Evolutionary conservation across 2,113 vertebrate genomes (phyloP).

Genomic region (Pseudolaguvia tuberculata): DNA sequence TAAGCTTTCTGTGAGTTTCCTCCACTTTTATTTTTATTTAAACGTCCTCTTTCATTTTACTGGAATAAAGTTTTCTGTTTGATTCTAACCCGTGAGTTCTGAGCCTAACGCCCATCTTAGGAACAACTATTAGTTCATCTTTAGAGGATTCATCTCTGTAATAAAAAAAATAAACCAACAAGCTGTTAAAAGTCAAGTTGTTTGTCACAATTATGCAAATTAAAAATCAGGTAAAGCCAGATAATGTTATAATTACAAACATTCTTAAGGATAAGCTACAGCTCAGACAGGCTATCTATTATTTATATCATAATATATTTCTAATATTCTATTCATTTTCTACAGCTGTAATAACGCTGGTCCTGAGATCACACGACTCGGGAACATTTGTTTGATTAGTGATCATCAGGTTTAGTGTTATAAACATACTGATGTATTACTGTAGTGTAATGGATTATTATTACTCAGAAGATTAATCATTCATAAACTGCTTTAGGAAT

Average conservation of each 20-base stretch:
- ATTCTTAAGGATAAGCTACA: not conserved
- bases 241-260: not conserved
- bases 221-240: not conserved
- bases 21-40: no score
- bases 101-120: no score
- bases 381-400: not conserved
- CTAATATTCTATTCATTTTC: not conserved
- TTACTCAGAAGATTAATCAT: not conserved
- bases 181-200: not conserved
- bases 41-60: no score
- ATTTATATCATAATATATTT: not conserved
- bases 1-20: no score
- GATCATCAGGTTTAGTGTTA: not conserved
- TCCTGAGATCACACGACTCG: not conserved
- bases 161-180: no score
- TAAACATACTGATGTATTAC: not conserved
- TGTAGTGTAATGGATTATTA: not conserved
- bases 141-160: not conserved
- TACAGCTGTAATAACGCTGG: no score
- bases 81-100: no score
- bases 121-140: not conserved
- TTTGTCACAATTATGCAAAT: not conserved
- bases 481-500: not conserved
- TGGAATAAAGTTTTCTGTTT: no score
- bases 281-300: not conserved